Percentiles rank a stretch among this genome's conserved stretches.
These are phyloP conservation scores for Macaria notata DNA, from an alignment of 2,888 invertebrate species.

Conservation along the genomic window DNA sequence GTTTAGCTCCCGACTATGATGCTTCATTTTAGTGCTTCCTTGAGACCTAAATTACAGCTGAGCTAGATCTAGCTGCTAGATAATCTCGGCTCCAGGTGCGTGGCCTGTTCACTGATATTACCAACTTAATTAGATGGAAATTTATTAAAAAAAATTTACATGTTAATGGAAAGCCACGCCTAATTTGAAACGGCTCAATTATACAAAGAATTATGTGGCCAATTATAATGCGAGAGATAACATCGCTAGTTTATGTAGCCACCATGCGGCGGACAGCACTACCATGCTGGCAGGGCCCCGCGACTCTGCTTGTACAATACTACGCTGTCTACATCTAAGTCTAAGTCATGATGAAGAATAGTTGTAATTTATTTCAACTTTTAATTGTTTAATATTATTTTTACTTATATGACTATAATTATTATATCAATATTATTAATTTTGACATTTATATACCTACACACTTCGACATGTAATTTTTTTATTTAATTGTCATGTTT, in stretches of 20 bases:
- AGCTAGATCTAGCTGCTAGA: slow-evolving; percentile 13
- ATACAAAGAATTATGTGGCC: slow-evolving; percentile 4
- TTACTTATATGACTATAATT: no score
- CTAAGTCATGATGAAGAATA: no score
- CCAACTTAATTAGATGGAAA: slow-evolving; percentile 9
- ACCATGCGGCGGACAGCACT: not conserved
- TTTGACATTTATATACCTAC: no score
- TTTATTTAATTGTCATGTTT: no score
- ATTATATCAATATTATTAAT: no score
- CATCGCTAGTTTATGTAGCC: slow-evolving; percentile 6
- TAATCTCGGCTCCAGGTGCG: slow-evolving; percentile 18
- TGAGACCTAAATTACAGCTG: slow-evolving; percentile 20
- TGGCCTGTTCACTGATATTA: slow-evolving; percentile 8
- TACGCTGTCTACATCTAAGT: no score
- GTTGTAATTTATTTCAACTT: no score
- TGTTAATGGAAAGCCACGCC: slow-evolving; percentile 8
- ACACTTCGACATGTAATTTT: no score
- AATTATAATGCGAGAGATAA: slow-evolving; percentile 8
- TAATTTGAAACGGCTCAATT: slow-evolving; percentile 9
- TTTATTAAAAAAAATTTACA: slow-evolving; percentile 12
- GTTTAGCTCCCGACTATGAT: slow-evolving; percentile 22
- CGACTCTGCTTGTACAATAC: no score
- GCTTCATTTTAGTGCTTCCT: slow-evolving; percentile 20
- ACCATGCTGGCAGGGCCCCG: no score
- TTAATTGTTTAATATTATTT: no score